These are phyloP conservation scores for Drosophila monieri DNA, from an alignment of 2,888 invertebrate genomes.

Conservation along the genomic window DNA sequence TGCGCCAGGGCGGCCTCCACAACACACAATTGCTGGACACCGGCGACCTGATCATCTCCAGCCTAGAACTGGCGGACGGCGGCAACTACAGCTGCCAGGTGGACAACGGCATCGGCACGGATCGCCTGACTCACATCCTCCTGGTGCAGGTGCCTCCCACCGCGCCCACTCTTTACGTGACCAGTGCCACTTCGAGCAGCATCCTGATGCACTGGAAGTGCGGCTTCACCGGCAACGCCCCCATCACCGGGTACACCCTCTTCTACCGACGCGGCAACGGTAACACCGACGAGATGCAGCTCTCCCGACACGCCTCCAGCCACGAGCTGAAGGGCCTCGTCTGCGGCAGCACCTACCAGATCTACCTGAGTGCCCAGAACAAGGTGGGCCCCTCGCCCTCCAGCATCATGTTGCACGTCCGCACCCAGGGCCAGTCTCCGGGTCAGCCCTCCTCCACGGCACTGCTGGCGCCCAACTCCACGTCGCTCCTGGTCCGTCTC, in stretches of 20 bases:
- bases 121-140: conserved; percentile 87
- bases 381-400: conserved; percentile 89
- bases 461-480: conserved; percentile 89
- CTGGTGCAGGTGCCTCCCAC: conserved; percentile 90
- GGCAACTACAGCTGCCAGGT: conserved; percentile 90
- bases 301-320: conserved; percentile 88
- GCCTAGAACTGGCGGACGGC: conserved; percentile 87
- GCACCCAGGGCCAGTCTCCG: conserved; percentile 90
- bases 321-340: conserved; percentile 88
- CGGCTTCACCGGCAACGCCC: conserved; percentile 88
- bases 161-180: conserved; percentile 89
- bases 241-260: conserved; percentile 88
- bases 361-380: conserved; percentile 89
- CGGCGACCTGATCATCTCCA: conserved; percentile 88
- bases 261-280: conserved; percentile 88
- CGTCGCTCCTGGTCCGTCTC: conserved; percentile 87
- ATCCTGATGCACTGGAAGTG: conserved; percentile 90
- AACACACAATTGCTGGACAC: conserved; percentile 87
- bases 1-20: conserved; percentile 86
- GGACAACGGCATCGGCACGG: conserved; percentile 89
- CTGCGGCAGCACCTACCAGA: conserved; percentile 90
- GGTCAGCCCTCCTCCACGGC: conserved; percentile 87
- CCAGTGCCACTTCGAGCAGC: conserved; percentile 90
- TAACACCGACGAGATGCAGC: conserved; percentile 87
- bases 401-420: conserved; percentile 88